These are phyloP conservation scores for Peromyscus melanophrys DNA, from an alignment of 2,797 vertebrate genomes.

Conservation along the genomic window DNA sequence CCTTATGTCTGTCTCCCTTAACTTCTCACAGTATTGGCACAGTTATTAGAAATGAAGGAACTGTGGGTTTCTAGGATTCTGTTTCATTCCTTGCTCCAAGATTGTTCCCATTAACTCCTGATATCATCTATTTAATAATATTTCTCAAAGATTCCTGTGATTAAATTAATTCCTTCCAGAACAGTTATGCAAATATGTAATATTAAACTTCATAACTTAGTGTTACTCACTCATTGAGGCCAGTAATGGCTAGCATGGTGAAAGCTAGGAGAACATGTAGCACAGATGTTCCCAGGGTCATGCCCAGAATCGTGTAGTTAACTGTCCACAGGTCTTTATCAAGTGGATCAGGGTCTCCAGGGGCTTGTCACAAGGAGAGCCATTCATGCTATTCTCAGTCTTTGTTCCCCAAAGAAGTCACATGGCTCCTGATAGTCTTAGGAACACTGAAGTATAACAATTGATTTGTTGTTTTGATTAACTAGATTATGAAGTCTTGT, in stretches of 20 bases:
- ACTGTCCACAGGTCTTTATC: background rate
- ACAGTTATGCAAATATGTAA: background rate
- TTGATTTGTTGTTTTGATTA: background rate
- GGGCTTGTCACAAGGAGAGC: background rate
- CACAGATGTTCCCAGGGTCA: background rate
- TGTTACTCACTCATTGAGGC: background rate
- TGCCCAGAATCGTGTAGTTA: background rate
- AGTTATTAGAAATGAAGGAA: background rate
- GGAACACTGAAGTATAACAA: background rate
- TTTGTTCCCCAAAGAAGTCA: background rate
- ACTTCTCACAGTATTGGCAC: background rate
- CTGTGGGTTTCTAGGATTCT: background rate
- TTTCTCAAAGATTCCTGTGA: background rate
- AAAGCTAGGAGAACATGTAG: background rate
- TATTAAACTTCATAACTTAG: background rate
- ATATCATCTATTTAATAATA: background rate
- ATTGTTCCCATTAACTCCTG: background rate
- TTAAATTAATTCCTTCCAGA: background rate
- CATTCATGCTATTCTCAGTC: background rate
- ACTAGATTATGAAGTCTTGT: background rate
- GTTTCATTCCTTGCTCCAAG: background rate
- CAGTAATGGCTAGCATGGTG: background rate
- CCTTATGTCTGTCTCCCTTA: background rate
- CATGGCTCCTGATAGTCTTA: background rate
- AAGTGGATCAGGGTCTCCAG: background rate